Evolutionary conservation across 2,113 vertebrate genomes (phyloP), one percentile per base, ranked within the genome.

Genomic region (Bungarus multicinctus): DNA sequence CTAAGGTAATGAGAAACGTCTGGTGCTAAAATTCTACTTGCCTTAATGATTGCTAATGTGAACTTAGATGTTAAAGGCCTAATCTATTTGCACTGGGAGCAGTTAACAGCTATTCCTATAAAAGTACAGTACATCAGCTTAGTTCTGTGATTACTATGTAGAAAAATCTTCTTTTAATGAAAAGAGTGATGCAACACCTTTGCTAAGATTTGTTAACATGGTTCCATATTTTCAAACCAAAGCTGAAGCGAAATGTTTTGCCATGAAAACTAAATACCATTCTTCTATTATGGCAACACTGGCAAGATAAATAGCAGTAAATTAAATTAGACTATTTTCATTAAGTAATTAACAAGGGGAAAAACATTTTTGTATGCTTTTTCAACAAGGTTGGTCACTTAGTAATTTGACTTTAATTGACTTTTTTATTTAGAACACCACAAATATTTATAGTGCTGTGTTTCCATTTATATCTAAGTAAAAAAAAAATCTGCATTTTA

Each of bases 101-200:
- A 85, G 30, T 64, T 50, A 3, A 3, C 7, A 11, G 9, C 81
- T 89, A 14, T 39, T 39, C 45, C 50, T 87, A 39, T 12, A 47
- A 23, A 4, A 1, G 0, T 3, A 57, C 43, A 2, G 0, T 4
- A 53, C 50, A 45, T 6, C 9, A 23, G 0, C 43, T 52, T 0
- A 0, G 10, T 27, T 58, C 9, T 52, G 4, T 12, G 1, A n/a
- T 50, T 25, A 8, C 52, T 45, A 25, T 47, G 45, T 0, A 11
- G 22, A 1, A 47, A 50, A 27, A 50, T 0, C 1, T n/a, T 1
- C 20, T 54, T 89, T 4, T 27, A 43, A 60, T 69, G 87, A 52
- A 52, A 88, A 64, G 34, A 81, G 30, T 23, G 5, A 11, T 60
- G 45, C 27, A 34, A 22, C 30, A 47, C 27, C 60, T 57, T 39